phyloP scores from a whole-genome alignment of 2,797 vertebrate genomes.

The Chiroxiphia lanceolata region DNA sequence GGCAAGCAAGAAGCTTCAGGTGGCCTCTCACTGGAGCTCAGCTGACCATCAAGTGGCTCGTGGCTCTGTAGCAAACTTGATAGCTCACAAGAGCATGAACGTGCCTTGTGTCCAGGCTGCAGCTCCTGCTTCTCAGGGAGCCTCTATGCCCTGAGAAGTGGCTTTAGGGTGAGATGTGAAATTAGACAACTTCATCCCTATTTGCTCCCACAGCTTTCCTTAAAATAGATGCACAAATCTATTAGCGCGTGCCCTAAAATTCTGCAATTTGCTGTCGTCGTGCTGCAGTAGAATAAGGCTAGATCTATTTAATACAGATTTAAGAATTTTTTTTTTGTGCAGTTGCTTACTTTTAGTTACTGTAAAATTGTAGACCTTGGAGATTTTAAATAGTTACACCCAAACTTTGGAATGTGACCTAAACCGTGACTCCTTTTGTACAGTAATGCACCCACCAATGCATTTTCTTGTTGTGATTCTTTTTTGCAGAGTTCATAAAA shows the following conservation, averaged over 20 bases:
- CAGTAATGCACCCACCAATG: not conserved
- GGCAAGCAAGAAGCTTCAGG: not conserved
- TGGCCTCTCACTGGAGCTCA: not conserved
- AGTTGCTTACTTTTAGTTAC: not conserved
- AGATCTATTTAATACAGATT: not conserved
- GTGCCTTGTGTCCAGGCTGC: not conserved
- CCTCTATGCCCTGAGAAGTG: fast-evolving
- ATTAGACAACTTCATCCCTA: not conserved
- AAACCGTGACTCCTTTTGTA: not conserved
- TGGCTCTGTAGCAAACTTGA: fast-evolving
- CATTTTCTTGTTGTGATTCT: not conserved
- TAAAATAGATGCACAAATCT: not conserved
- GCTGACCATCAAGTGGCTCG: not conserved
- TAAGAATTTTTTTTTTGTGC: not conserved
- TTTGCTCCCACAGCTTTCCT: not conserved
- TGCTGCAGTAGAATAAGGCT: not conserved
- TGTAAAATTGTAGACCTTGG: not conserved
- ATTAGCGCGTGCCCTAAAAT: not conserved
- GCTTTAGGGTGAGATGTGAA: not conserved
- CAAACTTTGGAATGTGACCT: not conserved
- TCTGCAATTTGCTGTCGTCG: not conserved
- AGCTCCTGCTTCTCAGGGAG: not conserved
- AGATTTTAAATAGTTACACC: not conserved
- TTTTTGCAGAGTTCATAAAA: not conserved
- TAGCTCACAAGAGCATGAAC: not conserved